phyloP scores from a whole-genome alignment of 2,113 vertebrate genomes.

The Nestor notabilis region DNA sequence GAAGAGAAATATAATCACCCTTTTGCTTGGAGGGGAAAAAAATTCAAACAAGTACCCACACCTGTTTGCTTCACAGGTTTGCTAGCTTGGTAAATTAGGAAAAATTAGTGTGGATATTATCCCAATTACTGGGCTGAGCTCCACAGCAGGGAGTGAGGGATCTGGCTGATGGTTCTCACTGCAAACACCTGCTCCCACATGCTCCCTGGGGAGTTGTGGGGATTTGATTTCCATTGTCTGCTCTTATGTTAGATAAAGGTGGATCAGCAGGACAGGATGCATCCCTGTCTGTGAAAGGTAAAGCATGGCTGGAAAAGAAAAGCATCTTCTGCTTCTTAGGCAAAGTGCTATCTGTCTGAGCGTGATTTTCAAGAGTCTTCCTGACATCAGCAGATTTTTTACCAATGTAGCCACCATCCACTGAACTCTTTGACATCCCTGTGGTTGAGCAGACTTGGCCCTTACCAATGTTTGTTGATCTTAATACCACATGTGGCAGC shows the following conservation, averaged over 20 bases:
- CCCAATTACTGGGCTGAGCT: background rate
- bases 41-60: background rate
- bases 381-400: background rate
- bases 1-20: constrained; percentile 11
- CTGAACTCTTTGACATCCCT: background rate
- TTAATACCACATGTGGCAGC: accelerated
- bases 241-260: background rate
- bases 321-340: background rate
- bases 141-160: accelerated
- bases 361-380: background rate
- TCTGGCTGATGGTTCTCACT: background rate
- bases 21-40: background rate
- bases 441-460: background rate
- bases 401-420: background rate
- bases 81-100: background rate
- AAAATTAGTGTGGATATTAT: background rate
- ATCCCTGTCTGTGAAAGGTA: background rate
- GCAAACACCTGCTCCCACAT: background rate
- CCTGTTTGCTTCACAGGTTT: background rate
- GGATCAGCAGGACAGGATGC: background rate
- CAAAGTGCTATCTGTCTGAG: accelerated
- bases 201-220: accelerated
- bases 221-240: background rate
- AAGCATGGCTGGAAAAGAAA: background rate
- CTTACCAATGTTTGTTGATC: background rate